These are phyloP conservation scores for Euphonia xanthogaster DNA, from an alignment of 2,797 vertebrate genomes.

Conservation along the genomic window DNA sequence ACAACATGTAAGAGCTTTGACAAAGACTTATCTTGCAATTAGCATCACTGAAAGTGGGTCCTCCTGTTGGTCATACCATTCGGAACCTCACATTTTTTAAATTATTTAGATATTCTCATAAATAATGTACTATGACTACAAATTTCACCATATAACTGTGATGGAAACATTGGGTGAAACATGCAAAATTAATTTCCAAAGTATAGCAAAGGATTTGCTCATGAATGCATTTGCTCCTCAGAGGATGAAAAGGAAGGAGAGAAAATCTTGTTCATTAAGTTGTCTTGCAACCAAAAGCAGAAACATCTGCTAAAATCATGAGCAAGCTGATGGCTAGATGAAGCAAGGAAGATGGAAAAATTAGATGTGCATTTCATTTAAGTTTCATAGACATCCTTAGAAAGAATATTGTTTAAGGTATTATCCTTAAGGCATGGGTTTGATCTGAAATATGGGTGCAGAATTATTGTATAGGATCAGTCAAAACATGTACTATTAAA, in stretches of 20 bases:
- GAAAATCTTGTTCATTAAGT: constrained; percentile 9
- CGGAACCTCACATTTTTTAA: neutral
- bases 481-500: neutral
- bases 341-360: neutral
- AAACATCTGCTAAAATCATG: constrained; percentile 22
- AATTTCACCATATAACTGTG: neutral
- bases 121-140: constrained; percentile 10
- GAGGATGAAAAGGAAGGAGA: neutral
- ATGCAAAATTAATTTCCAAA: constrained; percentile 56
- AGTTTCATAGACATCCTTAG: neutral
- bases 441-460: neutral
- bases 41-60: neutral
- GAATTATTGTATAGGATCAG: neutral
- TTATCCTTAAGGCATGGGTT: neutral
- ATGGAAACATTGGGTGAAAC: constrained; percentile 19
- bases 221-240: neutral
- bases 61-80: neutral
- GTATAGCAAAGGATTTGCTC: neutral
- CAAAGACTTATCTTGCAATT: neutral
- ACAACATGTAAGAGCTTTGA: neutral
- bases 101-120: constrained; percentile 48
- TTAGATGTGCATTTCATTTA: neutral
- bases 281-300: constrained; percentile 5
- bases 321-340: neutral
- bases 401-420: neutral